Percentiles rank a stretch among this genome's conserved stretches.
Conservation (phyloP, 2,113 vertebrate species). For the Apistogramma diplotaenia region DNA sequence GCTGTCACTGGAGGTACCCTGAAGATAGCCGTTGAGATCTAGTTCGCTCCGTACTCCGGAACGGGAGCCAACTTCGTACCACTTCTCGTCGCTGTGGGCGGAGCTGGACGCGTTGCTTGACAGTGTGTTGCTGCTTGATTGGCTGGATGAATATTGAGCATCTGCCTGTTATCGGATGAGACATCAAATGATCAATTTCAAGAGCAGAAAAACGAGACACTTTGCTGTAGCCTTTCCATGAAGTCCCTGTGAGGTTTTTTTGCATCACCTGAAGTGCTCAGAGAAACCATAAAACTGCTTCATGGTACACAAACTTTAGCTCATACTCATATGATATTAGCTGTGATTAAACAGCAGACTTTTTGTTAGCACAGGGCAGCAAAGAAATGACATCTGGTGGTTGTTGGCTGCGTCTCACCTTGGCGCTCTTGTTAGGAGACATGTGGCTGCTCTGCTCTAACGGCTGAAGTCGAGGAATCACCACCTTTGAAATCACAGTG, state of each 20-base stretch:
- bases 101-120: conserved; percentile 94
- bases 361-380: background rate
- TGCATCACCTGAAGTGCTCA: background rate
- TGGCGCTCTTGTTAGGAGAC: conserved; percentile 89
- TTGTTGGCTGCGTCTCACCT: conserved; percentile 77
- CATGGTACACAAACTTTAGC: background rate
- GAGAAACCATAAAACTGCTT: background rate
- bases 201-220: background rate
- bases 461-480: conserved; percentile 83
- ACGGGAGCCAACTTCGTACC: conserved; percentile 86
- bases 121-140: conserved; percentile 96
- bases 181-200: background rate
- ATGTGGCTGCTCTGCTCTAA: conserved; percentile 85
- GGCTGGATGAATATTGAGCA: conserved; percentile 92
- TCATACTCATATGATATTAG: background rate
- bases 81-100: conserved; percentile 92
- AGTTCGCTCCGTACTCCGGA: conserved; percentile 82
- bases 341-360: background rate
- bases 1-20: conserved; percentile 89
- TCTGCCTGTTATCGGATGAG: conserved; percentile 74
- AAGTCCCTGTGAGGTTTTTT: too few species aligned
- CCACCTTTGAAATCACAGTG: conserved; percentile 82
- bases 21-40: conserved; percentile 88
- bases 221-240: background rate
- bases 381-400: background rate